These are phyloP conservation scores for Oligia strigilis DNA, from an alignment of 2,888 invertebrate genomes.

Conservation along the genomic window DNA sequence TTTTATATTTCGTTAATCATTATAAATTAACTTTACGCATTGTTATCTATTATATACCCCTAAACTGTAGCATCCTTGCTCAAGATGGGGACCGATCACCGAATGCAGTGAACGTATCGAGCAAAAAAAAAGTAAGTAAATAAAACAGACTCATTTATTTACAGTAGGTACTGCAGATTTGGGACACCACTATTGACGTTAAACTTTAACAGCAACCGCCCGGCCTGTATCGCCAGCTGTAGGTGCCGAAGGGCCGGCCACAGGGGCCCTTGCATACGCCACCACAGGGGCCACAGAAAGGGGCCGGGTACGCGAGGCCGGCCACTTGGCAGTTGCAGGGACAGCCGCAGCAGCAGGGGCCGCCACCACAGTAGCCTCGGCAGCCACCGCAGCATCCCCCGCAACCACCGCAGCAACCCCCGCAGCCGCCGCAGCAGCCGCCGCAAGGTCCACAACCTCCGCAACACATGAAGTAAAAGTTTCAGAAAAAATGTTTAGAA, in stretches of 20 bases:
- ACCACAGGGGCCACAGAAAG: constrained; percentile 77
- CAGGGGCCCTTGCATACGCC: constrained; percentile 73
- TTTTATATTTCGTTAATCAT: too few relatives aligned
- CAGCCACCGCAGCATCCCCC: constrained; percentile 47
- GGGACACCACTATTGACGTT: neutral
- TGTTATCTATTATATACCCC: neutral
- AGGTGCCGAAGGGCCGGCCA: constrained; percentile 81
- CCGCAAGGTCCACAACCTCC: constrained; percentile 43
- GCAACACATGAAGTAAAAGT: constrained; percentile 47
- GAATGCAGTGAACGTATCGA: neutral
- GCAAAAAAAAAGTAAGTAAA: neutral
- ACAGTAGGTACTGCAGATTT: constrained; percentile 12
- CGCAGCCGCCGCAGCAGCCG: constrained; percentile 45
- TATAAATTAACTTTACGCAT: neutral
- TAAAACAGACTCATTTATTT: constrained; percentile 45
- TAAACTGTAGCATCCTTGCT: neutral
- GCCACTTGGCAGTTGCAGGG: constrained; percentile 81
- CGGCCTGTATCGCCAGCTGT: constrained; percentile 80
- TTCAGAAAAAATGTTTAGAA: neutral
- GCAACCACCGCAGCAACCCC: constrained; percentile 25
- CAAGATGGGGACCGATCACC: neutral
- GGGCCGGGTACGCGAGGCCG: constrained; percentile 75
- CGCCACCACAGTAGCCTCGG: constrained; percentile 56
- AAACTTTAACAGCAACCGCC: constrained; percentile 66
- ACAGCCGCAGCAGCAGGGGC: constrained; percentile 69